phyloP scores from a whole-genome alignment of 2,797 vertebrate species.

The Dallia pectoralis region DNA sequence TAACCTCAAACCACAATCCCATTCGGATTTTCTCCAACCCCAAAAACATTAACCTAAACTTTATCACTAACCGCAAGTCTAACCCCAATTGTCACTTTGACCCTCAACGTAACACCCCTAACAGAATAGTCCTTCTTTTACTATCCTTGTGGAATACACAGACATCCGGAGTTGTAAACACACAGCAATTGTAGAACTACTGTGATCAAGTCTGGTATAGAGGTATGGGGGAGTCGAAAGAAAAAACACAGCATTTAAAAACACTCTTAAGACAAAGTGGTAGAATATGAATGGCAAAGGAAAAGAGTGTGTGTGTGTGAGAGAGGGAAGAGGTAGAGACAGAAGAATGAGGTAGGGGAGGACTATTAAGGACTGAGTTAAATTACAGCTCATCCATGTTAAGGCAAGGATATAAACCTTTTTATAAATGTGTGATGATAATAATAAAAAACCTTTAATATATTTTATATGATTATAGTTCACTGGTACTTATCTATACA shows the following conservation, averaged over 20 bases:
- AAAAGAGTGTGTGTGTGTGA: constrained; percentile 40
- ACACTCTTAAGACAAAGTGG: background rate
- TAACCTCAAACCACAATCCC: constrained; percentile 15
- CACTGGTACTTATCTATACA: background rate
- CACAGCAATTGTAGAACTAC: background rate
- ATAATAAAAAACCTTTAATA: constrained; percentile 12
- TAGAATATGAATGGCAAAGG: constrained; percentile 37
- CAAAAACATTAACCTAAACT: constrained; percentile 6
- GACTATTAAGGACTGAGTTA: constrained; percentile 45
- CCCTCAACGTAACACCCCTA: no score
- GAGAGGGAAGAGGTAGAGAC: constrained; percentile 16
- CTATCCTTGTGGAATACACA: background rate
- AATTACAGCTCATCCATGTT: constrained; percentile 48
- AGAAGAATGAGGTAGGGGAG: background rate
- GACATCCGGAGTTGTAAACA: background rate
- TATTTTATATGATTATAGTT: background rate
- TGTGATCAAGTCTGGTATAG: background rate
- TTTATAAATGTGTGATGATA: no score
- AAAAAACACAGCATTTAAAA: background rate
- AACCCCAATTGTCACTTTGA: no score
- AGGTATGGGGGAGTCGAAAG: background rate
- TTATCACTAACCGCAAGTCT: no score
- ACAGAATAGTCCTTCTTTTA: no score
- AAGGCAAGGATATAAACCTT: constrained; percentile 49
- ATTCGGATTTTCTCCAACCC: constrained; percentile 17